These are phyloP conservation scores for Solen grandis DNA, from an alignment of 1,140 invertebrate genomes.

Conservation along the genomic window DNA sequence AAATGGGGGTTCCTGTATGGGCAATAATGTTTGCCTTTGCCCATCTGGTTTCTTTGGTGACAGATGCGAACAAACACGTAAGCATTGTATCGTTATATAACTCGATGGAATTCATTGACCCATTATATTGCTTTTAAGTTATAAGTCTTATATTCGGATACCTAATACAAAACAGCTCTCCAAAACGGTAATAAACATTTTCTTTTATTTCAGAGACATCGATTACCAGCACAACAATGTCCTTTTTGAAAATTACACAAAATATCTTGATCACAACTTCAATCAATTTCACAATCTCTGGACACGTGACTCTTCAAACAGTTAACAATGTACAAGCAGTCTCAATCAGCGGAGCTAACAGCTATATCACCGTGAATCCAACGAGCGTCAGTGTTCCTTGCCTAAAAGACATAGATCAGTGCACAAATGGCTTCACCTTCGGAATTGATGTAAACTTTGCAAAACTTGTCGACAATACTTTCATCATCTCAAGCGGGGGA, in stretches of 20 bases:
- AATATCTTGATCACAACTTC: constrained; percentile 36
- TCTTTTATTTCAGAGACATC: constrained; percentile 2
- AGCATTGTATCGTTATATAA: neutral
- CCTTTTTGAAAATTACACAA: constrained; percentile 30
- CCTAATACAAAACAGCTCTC: too few species aligned
- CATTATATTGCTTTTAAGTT: too few species aligned
- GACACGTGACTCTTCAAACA: constrained; percentile 6
- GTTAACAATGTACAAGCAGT: neutral
- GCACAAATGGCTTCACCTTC: constrained; percentile 35
- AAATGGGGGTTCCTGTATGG: constrained; percentile 48
- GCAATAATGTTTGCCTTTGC: constrained; percentile 34
- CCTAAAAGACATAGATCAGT: constrained; percentile 22
- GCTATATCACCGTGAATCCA: constrained; percentile 18
- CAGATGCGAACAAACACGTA: constrained; percentile 37
- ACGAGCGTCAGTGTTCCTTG: constrained; percentile 2
- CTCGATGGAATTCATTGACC: too few species aligned
- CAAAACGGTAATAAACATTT: too few species aligned
- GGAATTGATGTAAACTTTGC: constrained; percentile 31
- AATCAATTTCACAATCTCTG: constrained; percentile 11
- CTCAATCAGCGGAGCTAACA: constrained; percentile 20
- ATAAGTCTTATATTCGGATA: too few species aligned
- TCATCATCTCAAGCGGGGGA: constrained; percentile 42
- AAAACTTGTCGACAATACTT: constrained; percentile 15
- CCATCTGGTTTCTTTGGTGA: constrained; percentile 26
- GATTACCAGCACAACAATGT: neutral